These are phyloP conservation scores for Pocillopora verrucosa DNA, from an alignment of 64 coral and sea anemone species.

Conservation along the genomic window DNA sequence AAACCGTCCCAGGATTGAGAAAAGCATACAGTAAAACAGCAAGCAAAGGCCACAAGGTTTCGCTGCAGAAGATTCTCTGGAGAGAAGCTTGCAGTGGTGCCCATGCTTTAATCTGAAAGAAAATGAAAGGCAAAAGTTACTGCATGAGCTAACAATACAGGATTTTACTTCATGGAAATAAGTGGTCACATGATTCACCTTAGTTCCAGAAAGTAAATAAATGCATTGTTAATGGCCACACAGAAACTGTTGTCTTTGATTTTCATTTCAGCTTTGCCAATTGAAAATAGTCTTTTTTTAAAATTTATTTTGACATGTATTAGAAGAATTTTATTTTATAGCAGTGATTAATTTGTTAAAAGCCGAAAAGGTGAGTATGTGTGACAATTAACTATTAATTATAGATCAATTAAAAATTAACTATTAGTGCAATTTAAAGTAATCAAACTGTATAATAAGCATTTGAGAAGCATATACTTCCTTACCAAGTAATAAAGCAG, in stretches of 20 bases:
- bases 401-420: neutral
- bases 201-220: constrained; percentile 29
- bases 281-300: neutral
- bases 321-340: neutral
- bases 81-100: constrained; percentile 53
- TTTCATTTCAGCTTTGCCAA: neutral
- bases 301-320: neutral
- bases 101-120: constrained; percentile 90
- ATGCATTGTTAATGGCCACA: constrained; percentile 45
- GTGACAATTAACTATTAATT: constrained; percentile 44
- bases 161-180: constrained; percentile 42
- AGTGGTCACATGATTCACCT: neutral
- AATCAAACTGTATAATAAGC: neutral
- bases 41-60: constrained; percentile 62
- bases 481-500: too few species aligned
- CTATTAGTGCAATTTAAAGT: neutral
- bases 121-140: constrained; percentile 94
- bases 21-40: constrained; percentile 73
- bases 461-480: neutral
- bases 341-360: neutral
- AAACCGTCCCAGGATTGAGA: constrained; percentile 61
- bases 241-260: constrained; percentile 46
- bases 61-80: constrained; percentile 61
- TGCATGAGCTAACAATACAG: constrained; percentile 50
- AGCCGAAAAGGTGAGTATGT: neutral